phyloP scores from a whole-genome alignment of 2,888 invertebrate species.

The Agapostemon virescens region DNA sequence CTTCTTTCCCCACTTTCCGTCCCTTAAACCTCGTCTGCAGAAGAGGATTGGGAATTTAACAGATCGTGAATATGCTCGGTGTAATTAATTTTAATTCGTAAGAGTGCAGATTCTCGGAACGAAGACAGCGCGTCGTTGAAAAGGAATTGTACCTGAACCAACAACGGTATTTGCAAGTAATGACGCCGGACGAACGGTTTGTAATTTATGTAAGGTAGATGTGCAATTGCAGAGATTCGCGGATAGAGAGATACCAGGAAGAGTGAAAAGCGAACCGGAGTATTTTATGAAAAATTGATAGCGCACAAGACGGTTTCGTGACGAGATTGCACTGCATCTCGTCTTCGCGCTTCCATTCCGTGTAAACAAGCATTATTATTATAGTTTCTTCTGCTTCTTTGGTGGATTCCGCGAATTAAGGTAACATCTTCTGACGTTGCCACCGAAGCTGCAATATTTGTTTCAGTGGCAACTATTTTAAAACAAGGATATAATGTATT shows the following conservation, averaged over 20 bases:
- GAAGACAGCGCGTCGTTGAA: neutral
- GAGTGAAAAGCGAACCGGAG: neutral
- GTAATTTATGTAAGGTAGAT: conserved; percentile 3
- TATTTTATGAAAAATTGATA: conserved; percentile 10
- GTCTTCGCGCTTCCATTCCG: neutral
- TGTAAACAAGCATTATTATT: conserved; percentile 1
- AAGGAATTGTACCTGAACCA: neutral
- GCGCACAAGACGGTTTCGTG: neutral
- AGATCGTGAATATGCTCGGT: conserved; percentile 42
- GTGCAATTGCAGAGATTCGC: neutral
- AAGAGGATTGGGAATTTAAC: conserved; percentile 38
- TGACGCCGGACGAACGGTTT: neutral
- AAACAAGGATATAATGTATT: neutral
- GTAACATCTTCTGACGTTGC: neutral
- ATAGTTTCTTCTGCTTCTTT: neutral
- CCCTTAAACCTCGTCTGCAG: neutral
- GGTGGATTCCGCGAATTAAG: neutral
- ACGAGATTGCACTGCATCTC: conserved; percentile 3
- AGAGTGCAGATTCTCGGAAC: neutral
- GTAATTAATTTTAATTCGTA: conserved; percentile 49
- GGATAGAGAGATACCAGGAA: neutral
- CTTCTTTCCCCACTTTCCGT: neutral
- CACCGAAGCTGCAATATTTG: neutral
- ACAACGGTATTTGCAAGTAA: neutral
- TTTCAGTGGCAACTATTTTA: neutral